Percentiles rank a stretch among this genome's conserved stretches.
Evolutionary conservation across 2,797 vertebrate species (phyloP).

Genomic region (Alfaro cultratus): DNA sequence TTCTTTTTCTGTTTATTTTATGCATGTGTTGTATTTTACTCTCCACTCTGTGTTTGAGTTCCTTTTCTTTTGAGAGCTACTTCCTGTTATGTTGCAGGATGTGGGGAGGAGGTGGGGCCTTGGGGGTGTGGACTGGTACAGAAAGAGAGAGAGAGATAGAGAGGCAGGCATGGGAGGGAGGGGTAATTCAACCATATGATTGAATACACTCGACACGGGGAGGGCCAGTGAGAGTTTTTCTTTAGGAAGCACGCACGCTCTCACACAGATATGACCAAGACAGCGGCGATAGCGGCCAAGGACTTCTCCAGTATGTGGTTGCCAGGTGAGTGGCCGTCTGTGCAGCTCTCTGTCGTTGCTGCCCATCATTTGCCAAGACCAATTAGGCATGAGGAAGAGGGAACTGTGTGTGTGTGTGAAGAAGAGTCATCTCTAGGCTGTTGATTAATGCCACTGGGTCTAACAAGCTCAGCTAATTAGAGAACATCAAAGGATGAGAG

Average conservation of each 20-base stretch:
- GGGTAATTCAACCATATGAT: slow-evolving; percentile 62
- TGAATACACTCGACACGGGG: slow-evolving; percentile 52
- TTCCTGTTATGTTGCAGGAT: slow-evolving; percentile 77
- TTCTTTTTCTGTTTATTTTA: slow-evolving; percentile 15
- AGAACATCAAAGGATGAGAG: slow-evolving; percentile 72
- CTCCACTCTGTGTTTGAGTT: slow-evolving; percentile 40
- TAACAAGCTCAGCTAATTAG: slow-evolving; percentile 76
- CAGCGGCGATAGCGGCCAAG: slow-evolving; percentile 78
- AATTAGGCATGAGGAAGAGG: slow-evolving; percentile 60
- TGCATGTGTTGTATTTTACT: slow-evolving; percentile 36
- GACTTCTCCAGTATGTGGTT: slow-evolving; percentile 85
- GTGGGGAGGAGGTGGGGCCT: slow-evolving; percentile 74
- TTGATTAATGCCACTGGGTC: slow-evolving; percentile 75
- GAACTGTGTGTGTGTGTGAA: slow-evolving; percentile 12
- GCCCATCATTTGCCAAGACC: slow-evolving; percentile 63
- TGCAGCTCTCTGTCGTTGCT: slow-evolving; percentile 52
- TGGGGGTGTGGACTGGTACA: slow-evolving; percentile 58
- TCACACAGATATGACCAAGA: slow-evolving; percentile 77
- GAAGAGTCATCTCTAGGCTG: slow-evolving; percentile 42
- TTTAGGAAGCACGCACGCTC: slow-evolving; percentile 47
- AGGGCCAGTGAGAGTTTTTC: slow-evolving; percentile 62
- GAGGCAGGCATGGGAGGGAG: slow-evolving; percentile 17
- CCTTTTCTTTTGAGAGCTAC: slow-evolving; percentile 68
- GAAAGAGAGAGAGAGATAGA: slow-evolving; percentile 29
- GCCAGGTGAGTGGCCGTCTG: slow-evolving; percentile 81